A percentile compares a stretch with the other conserved stretches of the same genome.
phyloP scores from a whole-genome alignment of 2,888 invertebrate genomes.

The Hecatera dysodea region DNA sequence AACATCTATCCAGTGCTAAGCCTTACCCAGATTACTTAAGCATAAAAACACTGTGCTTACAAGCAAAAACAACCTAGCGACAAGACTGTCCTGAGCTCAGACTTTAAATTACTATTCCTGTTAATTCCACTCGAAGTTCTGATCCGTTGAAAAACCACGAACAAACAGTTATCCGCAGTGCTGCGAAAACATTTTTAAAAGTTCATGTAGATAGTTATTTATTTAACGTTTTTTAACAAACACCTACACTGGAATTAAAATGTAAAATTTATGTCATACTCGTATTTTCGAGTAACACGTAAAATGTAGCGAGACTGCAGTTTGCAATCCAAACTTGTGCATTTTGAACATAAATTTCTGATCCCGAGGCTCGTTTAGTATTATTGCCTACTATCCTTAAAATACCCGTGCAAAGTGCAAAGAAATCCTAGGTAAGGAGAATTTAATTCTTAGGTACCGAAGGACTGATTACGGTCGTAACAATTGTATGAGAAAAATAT shows the following conservation, averaged over 20 bases:
- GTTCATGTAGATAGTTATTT: constrained; percentile 38
- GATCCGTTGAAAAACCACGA: constrained; percentile 39
- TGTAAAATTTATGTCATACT: constrained; percentile 49
- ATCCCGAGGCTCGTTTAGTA: constrained; percentile 53
- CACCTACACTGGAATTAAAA: constrained; percentile 53
- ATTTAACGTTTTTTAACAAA: constrained; percentile 28
- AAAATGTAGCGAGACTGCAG: constrained; percentile 59
- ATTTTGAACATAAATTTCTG: constrained; percentile 67
- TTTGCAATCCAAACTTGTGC: constrained; percentile 64
- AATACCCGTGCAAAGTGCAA: not conserved
- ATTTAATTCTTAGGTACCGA: not conserved
- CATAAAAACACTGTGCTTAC: constrained; percentile 8
- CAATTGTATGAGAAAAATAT: too few relatives aligned
- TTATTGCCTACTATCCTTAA: constrained; percentile 9
- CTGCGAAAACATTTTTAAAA: constrained; percentile 36
- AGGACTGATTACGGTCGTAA: not conserved
- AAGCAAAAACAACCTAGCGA: constrained; percentile 44
- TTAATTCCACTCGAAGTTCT: constrained; percentile 49
- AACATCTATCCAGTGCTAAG: constrained; percentile 1
- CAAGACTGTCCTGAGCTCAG: constrained; percentile 15
- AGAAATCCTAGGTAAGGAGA: not conserved
- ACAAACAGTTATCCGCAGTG: constrained; percentile 46
- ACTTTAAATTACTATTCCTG: constrained; percentile 50
- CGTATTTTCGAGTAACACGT: constrained; percentile 39
- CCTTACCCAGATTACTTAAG: constrained; percentile 5